These are phyloP conservation scores for Microctenopoma stevenorrisi DNA, from an alignment of 2,797 vertebrate genomes.

Conservation along the genomic window DNA sequence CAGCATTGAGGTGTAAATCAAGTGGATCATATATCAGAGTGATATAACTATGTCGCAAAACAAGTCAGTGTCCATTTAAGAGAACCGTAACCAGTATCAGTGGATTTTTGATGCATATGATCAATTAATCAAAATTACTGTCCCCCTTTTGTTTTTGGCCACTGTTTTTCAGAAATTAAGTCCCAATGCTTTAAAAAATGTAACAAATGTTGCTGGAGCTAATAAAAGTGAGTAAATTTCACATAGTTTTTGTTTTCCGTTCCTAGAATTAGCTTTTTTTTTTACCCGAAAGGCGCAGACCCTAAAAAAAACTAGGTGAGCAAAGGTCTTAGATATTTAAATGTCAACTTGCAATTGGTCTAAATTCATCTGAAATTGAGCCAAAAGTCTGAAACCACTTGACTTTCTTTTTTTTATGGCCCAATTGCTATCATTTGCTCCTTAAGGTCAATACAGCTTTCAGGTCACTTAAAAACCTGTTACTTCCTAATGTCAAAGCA, in stretches of 20 bases:
- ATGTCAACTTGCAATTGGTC: not conserved
- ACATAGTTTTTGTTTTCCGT: conserved; percentile 1
- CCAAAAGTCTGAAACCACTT: not conserved
- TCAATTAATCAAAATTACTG: not conserved
- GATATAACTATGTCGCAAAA: conserved; percentile 1
- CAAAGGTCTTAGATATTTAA: not conserved
- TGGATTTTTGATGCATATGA: not conserved
- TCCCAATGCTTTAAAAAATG: not conserved
- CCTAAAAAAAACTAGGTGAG: not conserved
- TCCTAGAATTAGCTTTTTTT: not conserved
- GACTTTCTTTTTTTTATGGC: not conserved
- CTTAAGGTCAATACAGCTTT: not conserved
- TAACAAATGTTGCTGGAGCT: not conserved
- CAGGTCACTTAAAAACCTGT: not conserved
- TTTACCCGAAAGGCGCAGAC: not conserved
- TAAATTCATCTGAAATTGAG: not conserved
- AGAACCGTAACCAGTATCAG: too few relatives aligned
- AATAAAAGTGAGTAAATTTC: not conserved
- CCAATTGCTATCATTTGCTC: not conserved
- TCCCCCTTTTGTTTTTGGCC: not conserved
- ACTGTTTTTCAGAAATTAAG: not conserved
- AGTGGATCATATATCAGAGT: not conserved
- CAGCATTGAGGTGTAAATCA: not conserved
- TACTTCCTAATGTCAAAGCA: not conserved
- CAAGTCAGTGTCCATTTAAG: not conserved